Base-by-base conservation (phyloP, 1,140 invertebrate species). In the Vollenhovia emeryi region DNA sequence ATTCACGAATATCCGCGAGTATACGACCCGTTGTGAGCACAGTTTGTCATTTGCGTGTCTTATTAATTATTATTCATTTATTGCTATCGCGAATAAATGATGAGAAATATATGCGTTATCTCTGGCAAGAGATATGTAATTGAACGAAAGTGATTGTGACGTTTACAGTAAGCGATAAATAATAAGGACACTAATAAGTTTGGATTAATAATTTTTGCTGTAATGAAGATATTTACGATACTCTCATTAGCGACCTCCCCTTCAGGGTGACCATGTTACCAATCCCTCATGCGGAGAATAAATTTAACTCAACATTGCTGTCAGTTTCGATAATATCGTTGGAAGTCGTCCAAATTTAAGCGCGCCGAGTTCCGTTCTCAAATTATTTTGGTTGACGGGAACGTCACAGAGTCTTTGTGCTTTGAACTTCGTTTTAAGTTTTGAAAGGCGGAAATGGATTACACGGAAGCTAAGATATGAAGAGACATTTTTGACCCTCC, bases 281-380 rank as follows among this genome's bases (percentile, higher is more conserved):
- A 24, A 50, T 62, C 24, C 57, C 74, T 36, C 33, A 50, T 7
- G 36, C 18, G 36, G 13, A 40, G 27, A 73, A 82, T 71, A 73
- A 82, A 82, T 82, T 82, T 82, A 73, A 82, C 66, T 71, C 66
- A 71, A 82, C 78, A 82, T 55, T 82, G 52, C 78, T 59, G 78
- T 82, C 78, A 73, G 78, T 82, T 82, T 82, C 66, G 78, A 73
- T 82, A 82, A 82, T 52, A 82, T 82, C 78, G 78, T 71, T 73
- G 78, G 78, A 82, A 55, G 78, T 71, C 24, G 59, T 82, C 66
- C 66, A 59, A 71, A 82, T 82, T 71, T 73, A 33, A 73, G 66
- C 78, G 76, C 76, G 48, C 55, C 62, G 64, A 68, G 62, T 69
- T 79, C n/a, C 68, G 78, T 8, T 82, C 50, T 73, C 66, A 55